These are phyloP conservation scores for Hololepta plana DNA, from an alignment of 2,888 invertebrate species.

Conservation along the genomic window DNA sequence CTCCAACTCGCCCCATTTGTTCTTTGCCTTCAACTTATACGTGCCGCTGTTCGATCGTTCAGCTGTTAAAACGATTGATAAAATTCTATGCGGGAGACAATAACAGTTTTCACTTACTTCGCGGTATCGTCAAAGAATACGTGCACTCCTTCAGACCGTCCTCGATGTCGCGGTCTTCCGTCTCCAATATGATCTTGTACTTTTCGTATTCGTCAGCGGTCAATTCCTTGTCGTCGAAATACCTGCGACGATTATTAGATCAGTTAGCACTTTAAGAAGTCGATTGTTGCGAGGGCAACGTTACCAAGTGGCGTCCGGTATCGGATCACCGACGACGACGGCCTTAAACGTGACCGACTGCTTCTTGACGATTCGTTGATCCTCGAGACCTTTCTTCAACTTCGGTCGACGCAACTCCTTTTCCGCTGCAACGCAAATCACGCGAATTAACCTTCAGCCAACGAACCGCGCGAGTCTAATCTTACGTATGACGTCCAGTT, in stretches of 20 bases:
- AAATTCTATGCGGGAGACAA: neutral
- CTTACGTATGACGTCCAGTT: slow-evolving; percentile 55
- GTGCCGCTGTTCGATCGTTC: slow-evolving; percentile 63
- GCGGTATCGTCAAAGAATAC: slow-evolving; percentile 57
- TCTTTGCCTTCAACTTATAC: slow-evolving; percentile 63
- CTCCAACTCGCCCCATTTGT: slow-evolving; percentile 61
- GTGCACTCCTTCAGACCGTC: slow-evolving; percentile 68
- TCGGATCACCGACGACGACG: slow-evolving; percentile 74
- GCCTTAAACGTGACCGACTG: slow-evolving; percentile 48
- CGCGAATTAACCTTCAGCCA: neutral
- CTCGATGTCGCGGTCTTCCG: slow-evolving; percentile 47
- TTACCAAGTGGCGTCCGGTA: slow-evolving; percentile 73
- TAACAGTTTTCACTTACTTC: slow-evolving; percentile 28
- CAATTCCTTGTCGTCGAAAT: slow-evolving; percentile 53
- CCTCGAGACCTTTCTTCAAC: slow-evolving; percentile 39
- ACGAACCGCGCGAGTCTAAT: slow-evolving; percentile 11
- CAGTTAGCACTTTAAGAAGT: slow-evolving; percentile 2
- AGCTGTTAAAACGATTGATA: slow-evolving; percentile 26
- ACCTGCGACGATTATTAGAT: slow-evolving; percentile 25
- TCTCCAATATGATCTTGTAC: slow-evolving; percentile 35
- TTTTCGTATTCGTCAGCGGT: slow-evolving; percentile 37
- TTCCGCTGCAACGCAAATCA: slow-evolving; percentile 34
- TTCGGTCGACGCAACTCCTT: slow-evolving; percentile 63
- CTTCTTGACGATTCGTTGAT: slow-evolving; percentile 51
- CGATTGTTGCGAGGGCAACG: slow-evolving; percentile 4